Percentiles rank a stretch among this genome's conserved stretches.
These are phyloP conservation scores for Dysdera silvatica DNA, from an alignment of 1,140 invertebrate species.

Conservation along the genomic window DNA sequence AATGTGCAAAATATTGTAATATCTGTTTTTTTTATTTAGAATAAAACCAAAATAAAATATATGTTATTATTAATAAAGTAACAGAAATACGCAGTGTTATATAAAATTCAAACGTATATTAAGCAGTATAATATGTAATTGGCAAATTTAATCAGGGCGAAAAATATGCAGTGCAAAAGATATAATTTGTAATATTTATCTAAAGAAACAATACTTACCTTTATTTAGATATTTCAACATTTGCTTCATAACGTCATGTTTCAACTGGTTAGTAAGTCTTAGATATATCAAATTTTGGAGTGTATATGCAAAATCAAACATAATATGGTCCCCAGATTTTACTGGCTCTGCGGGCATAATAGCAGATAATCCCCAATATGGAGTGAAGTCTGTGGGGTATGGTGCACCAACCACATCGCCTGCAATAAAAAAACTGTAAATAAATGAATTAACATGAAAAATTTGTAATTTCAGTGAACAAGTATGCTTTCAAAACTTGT, in stretches of 20 bases:
- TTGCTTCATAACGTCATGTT: slow-evolving; percentile 36
- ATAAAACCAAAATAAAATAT: too few relatives aligned
- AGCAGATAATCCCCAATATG: slow-evolving; percentile 9
- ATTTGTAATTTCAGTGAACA: too few relatives aligned
- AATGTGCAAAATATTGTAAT: too few relatives aligned
- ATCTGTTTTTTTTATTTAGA: too few relatives aligned
- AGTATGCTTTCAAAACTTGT: too few relatives aligned
- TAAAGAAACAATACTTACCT: slow-evolving; percentile 13
- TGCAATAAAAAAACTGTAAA: neutral
- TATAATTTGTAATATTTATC: neutral
- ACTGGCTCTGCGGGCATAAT: slow-evolving; percentile 17
- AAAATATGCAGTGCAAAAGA: neutral
- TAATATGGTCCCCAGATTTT: slow-evolving; percentile 32
- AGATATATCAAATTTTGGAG: slow-evolving; percentile 54
- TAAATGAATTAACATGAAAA: too few relatives aligned
- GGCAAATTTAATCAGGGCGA: neutral
- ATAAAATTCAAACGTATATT: too few relatives aligned
- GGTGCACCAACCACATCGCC: slow-evolving; percentile 34
- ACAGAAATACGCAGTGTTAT: too few relatives aligned
- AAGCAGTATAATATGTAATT: too few relatives aligned
- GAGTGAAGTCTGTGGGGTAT: slow-evolving; percentile 4
- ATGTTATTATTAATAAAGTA: too few relatives aligned
- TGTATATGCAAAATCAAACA: slow-evolving; percentile 56
- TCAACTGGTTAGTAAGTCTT: slow-evolving; percentile 52
- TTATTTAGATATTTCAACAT: slow-evolving; percentile 48